Conservation (phyloP, 2,113 vertebrate species). For the Astur gentilis region DNA sequence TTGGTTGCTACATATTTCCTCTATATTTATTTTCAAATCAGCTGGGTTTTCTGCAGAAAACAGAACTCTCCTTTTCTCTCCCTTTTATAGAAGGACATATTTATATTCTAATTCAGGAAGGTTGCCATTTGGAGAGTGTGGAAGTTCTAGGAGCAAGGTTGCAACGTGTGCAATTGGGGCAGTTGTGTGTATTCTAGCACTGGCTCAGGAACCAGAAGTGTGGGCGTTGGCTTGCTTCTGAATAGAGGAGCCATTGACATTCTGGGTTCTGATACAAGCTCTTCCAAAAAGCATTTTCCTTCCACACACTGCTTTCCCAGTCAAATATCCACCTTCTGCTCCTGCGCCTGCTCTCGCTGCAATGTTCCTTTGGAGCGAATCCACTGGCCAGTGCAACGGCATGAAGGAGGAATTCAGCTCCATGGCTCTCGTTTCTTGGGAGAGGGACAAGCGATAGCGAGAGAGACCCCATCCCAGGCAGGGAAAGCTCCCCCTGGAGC, state of each 20-base stretch:
- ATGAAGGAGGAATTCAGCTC: neutral
- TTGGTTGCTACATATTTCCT: conserved; percentile 31
- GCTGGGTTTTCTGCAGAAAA: conserved; percentile 49
- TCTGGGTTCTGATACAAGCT: neutral
- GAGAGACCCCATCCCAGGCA: neutral
- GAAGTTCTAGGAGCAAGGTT: neutral
- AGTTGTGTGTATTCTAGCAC: neutral
- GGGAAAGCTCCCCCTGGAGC: neutral
- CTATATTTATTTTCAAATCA: conserved; percentile 61
- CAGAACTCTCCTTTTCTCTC: conserved; percentile 21
- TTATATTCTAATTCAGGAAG: conserved; percentile 37
- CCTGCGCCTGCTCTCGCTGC: neutral
- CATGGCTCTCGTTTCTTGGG: neutral
- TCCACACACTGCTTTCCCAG: neutral
- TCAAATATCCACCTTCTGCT: neutral
- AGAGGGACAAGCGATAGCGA: rapidly evolving
- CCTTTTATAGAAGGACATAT: neutral
- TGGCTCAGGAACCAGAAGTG: neutral
- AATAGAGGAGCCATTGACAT: neutral
- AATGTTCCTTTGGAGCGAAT: neutral
- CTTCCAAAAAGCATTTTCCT: neutral
- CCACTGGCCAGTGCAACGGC: no score
- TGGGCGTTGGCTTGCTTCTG: neutral
- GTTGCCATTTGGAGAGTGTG: neutral
- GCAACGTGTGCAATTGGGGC: neutral